Evolutionary conservation across 1,140 invertebrate genomes (phyloP).

Genomic region (Rhopalosiphum maidis): DNA sequence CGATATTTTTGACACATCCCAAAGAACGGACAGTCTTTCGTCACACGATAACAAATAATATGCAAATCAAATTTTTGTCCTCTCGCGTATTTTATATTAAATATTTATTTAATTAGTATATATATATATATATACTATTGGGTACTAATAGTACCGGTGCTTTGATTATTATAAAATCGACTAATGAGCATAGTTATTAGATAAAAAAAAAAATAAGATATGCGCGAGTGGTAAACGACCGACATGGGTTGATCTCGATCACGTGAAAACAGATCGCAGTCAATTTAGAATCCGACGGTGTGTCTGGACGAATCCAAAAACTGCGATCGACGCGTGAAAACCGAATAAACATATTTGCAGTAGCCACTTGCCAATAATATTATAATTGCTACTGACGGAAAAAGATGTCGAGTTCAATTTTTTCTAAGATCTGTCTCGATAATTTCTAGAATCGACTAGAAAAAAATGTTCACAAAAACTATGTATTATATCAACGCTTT

Average conservation of each 20-base stretch:
- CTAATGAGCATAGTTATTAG: too few species aligned
- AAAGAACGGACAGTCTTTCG: neutral
- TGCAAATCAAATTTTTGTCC: neutral
- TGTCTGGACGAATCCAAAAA: neutral
- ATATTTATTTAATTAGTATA: neutral
- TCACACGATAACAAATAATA: neutral
- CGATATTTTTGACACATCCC: neutral
- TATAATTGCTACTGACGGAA: neutral
- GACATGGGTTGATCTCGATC: neutral
- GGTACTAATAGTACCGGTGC: neutral
- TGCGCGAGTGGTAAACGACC: neutral
- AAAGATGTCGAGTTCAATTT: neutral
- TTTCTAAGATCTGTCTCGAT: accelerated
- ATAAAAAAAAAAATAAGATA: neutral
- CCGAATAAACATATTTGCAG: neutral
- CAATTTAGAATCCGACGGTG: neutral
- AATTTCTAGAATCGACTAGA: too few species aligned
- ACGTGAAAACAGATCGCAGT: neutral
- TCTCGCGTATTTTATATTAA: neutral
- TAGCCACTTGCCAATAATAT: neutral
- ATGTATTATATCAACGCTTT: too few species aligned
- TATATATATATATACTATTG: neutral
- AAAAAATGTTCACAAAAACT: neutral
- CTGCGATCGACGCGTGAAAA: neutral
- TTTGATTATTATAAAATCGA: neutral